Percentiles rank a stretch among this genome's conserved stretches.
phyloP scores from a whole-genome alignment of 2,888 invertebrate genomes.

The Melanchra persicariae region DNA sequence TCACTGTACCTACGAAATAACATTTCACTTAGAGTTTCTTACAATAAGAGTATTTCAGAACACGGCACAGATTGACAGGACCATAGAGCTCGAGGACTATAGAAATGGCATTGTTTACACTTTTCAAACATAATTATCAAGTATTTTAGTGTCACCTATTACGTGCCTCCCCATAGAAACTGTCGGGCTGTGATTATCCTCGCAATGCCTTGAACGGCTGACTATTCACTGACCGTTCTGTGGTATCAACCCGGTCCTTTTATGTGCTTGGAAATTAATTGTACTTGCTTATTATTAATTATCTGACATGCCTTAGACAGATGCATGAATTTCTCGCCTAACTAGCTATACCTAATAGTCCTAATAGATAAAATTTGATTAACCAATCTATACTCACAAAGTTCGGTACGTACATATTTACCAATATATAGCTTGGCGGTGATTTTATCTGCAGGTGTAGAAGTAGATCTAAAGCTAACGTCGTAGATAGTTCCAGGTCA shows the following conservation, averaged over 20 bases:
- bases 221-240: neutral
- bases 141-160: no score
- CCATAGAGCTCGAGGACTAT: neutral
- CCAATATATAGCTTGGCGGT: neutral
- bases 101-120: neutral
- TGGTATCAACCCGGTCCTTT: neutral
- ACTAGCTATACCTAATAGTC: neutral
- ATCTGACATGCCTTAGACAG: neutral
- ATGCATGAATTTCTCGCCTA: neutral
- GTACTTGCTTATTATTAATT: no score
- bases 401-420: neutral
- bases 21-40: neutral
- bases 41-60: neutral
- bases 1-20: neutral
- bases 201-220: no score
- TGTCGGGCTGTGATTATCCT: neutral
- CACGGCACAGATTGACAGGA: neutral
- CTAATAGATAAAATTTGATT: neutral
- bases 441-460: neutral
- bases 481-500: neutral
- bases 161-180: neutral
- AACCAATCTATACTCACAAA: neutral
- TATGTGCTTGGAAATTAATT: neutral
- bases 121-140: neutral
- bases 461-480: neutral